A percentile compares a stretch with the other conserved stretches of the same genome.
phyloP scores from a whole-genome alignment of 30 jellyfish, hydroid and myxozoan species.

The Nemopilema nomurai region DNA sequence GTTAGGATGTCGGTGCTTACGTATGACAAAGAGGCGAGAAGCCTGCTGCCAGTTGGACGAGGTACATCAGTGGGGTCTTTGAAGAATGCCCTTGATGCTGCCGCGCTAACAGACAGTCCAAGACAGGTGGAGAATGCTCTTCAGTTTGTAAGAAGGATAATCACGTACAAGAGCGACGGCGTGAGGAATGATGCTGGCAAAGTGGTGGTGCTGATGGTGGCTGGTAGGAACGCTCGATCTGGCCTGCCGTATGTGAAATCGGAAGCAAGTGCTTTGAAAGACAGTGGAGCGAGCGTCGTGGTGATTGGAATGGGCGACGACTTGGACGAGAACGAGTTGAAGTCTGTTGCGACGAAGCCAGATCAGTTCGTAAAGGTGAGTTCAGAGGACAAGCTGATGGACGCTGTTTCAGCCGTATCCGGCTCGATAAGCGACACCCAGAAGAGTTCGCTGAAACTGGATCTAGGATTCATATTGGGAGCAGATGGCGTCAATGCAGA shows the following conservation, averaged over 20 bases:
- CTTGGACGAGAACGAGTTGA: conserved; percentile 15
- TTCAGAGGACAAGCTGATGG: not conserved
- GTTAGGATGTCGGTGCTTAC: not conserved
- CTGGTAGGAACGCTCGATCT: conserved; percentile 7
- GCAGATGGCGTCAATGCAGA: conserved; percentile 52
- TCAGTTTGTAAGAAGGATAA: not conserved
- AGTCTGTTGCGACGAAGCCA: conserved; percentile 22
- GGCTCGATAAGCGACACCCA: not conserved
- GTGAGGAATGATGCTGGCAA: conserved; percentile 1
- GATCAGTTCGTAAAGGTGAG: conserved; percentile 4
- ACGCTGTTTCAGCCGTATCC: conserved; percentile 1
- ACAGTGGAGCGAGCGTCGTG: conserved; percentile 6
- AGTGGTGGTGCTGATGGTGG: conserved; percentile 14
- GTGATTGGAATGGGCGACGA: conserved; percentile 57
- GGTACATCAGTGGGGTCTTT: not conserved
- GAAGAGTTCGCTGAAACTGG: conserved; percentile 30
- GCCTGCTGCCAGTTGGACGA: not conserved
- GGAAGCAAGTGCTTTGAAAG: conserved; percentile 11
- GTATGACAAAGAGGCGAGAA: not conserved
- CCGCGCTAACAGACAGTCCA: conserved; percentile 33
- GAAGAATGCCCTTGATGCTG: not conserved
- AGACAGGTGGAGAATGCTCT: conserved; percentile 61
- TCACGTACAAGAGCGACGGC: not conserved
- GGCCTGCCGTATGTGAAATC: not conserved
- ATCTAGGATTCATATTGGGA: conserved; percentile 51